These are phyloP conservation scores for Eupithecia abbreviata DNA, from an alignment of 2,888 invertebrate species.

Conservation along the genomic window DNA sequence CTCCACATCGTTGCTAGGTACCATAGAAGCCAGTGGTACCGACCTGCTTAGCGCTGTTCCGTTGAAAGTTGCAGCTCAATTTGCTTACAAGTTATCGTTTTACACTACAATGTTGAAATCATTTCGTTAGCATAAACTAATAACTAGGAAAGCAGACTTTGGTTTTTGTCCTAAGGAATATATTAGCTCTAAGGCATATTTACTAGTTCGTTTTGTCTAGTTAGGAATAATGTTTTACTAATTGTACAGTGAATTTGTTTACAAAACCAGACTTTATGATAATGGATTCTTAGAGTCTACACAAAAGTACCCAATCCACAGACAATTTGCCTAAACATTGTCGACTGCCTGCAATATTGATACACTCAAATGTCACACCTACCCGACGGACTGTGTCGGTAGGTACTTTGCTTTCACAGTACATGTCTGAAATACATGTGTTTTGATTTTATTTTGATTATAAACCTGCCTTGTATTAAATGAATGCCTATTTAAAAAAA, in stretches of 20 bases:
- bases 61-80: slow-evolving; percentile 19
- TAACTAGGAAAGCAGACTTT: slow-evolving; percentile 11
- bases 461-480: no score
- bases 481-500: no score
- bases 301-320: no score
- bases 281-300: not conserved
- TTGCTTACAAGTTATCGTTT: slow-evolving; percentile 15
- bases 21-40: not conserved
- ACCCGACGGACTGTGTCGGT: no score
- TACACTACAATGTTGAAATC: slow-evolving; percentile 21
- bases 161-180: slow-evolving; percentile 2
- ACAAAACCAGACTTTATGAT: not conserved
- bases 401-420: no score
- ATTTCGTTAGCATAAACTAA: slow-evolving; percentile 24
- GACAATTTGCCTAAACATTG: no score
- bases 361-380: no score
- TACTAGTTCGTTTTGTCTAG: not conserved
- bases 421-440: no score
- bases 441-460: no score
- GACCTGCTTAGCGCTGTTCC: not conserved
- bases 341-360: no score
- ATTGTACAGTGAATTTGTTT: not conserved
- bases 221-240: not conserved
- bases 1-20: not conserved
- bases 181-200: not conserved